phyloP scores from a whole-genome alignment of 2,888 invertebrate species.

The Pachycephus smyrnensis region DNA sequence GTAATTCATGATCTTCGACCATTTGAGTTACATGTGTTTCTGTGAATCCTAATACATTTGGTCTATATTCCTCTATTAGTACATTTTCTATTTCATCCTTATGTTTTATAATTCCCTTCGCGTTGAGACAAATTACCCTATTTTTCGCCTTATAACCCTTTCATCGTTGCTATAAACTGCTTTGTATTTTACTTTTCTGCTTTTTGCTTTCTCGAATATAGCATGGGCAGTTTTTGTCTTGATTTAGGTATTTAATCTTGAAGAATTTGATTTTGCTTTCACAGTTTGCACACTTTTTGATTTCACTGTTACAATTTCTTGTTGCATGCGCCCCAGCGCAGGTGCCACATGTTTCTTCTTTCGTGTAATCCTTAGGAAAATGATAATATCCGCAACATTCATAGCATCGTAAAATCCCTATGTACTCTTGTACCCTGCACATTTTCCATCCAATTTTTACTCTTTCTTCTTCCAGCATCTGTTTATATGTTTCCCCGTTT shows the following conservation, averaged over 20 bases:
- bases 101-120: slow-evolving; percentile 21
- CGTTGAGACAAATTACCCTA: slow-evolving; percentile 18
- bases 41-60: slow-evolving; percentile 19
- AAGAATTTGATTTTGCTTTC: slow-evolving; percentile 6
- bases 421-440: slow-evolving; percentile 18
- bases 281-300: slow-evolving; percentile 25
- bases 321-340: slow-evolving; percentile 21
- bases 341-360: slow-evolving; percentile 21
- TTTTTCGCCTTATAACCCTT: not conserved
- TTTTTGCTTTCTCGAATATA: slow-evolving; percentile 18
- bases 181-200: slow-evolving; percentile 6
- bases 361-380: slow-evolving; percentile 26
- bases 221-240: slow-evolving; percentile 17
- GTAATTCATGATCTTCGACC: no score
- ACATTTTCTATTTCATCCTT: slow-evolving; percentile 23
- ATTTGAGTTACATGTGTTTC: slow-evolving; percentile 8
- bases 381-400: slow-evolving; percentile 28
- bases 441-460: slow-evolving; percentile 22
- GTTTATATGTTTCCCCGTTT: slow-evolving; percentile 4
- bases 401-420: slow-evolving; percentile 24
- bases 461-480: slow-evolving; percentile 10
- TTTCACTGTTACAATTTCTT: slow-evolving; percentile 15
- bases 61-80: not conserved
- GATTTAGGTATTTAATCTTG: slow-evolving; percentile 11
- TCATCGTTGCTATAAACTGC: slow-evolving; percentile 25